Evolutionary conservation across 2,888 invertebrate species (phyloP).

Genomic region (Cabera pusaria): DNA sequence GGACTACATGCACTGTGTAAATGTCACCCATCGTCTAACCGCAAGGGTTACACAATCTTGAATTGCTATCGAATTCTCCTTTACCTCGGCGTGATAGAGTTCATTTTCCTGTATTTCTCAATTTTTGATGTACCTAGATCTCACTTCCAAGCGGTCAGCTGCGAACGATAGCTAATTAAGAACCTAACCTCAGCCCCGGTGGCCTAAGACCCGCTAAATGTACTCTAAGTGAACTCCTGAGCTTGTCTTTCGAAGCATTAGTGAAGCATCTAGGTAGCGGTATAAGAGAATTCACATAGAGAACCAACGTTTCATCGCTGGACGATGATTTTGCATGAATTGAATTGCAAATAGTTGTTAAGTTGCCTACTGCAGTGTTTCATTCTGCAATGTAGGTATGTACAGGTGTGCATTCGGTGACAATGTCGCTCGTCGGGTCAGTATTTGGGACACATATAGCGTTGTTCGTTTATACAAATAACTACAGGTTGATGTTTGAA

Average conservation of each 20-base stretch:
- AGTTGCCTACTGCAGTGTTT: conserved; percentile 43
- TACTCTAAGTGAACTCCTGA: conserved; percentile 65
- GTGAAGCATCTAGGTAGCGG: conserved; percentile 42
- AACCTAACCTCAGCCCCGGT: conserved; percentile 67
- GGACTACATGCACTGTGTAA: conserved; percentile 48
- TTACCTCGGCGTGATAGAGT: conserved; percentile 33
- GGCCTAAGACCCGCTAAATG: conserved; percentile 69
- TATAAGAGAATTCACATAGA: conserved; percentile 40
- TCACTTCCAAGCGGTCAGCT: conserved; percentile 73
- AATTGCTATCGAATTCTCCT: conserved; percentile 19
- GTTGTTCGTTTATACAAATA: too few relatives aligned
- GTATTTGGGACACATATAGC: conserved; percentile 10
- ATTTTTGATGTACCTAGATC: conserved; percentile 45
- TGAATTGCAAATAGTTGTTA: conserved; percentile 61
- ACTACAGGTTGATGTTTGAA: too few relatives aligned
- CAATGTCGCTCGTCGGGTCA: conserved; percentile 19
- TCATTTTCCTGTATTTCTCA: conserved; percentile 25
- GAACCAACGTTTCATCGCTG: conserved; percentile 40
- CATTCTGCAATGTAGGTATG: conserved; percentile 43
- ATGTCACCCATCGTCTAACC: conserved; percentile 54
- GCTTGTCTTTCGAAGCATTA: conserved; percentile 60
- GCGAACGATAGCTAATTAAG: conserved; percentile 78
- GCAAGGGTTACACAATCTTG: conserved; percentile 41
- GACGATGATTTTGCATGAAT: conserved; percentile 57
- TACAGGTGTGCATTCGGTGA: conserved; percentile 26